Conservation (phyloP, 2,113 vertebrate species). For the Chamaea fasciata region DNA sequence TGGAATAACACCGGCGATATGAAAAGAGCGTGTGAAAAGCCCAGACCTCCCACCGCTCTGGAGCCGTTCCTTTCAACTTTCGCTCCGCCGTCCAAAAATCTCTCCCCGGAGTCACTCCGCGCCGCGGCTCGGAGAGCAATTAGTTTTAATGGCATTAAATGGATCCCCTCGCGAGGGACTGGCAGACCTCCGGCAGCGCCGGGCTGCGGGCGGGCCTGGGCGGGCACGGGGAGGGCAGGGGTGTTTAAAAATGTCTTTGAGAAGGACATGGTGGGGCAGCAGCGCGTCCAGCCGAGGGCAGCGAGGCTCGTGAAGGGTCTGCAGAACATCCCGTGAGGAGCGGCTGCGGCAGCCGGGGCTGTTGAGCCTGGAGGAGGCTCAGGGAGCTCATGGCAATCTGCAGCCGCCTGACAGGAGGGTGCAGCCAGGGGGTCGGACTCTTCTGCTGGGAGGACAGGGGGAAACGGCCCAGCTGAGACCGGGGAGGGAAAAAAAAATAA, state of each 20-base stretch:
- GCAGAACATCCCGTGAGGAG: background rate
- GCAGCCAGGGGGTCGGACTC: background rate
- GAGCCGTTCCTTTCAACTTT: background rate
- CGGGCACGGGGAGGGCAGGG: rapidly evolving
- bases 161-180: background rate
- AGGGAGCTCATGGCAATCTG: rapidly evolving
- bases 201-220: background rate
- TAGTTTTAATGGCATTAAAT: conserved; percentile 1
- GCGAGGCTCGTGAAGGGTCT: background rate
- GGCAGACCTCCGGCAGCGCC: background rate
- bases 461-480: background rate
- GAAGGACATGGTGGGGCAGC: too few relatives aligned
- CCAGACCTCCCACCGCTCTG: conserved; percentile 26
- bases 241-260: rapidly evolving
- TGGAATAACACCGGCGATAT: background rate
- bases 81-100: background rate
- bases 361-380: background rate
- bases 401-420: background rate
- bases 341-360: background rate
- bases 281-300: background rate
- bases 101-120: background rate
- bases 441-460: too few relatives aligned
- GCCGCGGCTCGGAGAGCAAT: background rate
- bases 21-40: background rate
- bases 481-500: too few relatives aligned